Evolutionary conservation across 2,113 vertebrate species (phyloP), one percentile per base, ranked within the genome.

Genomic region (Poeciliopsis prolifica): DNA sequence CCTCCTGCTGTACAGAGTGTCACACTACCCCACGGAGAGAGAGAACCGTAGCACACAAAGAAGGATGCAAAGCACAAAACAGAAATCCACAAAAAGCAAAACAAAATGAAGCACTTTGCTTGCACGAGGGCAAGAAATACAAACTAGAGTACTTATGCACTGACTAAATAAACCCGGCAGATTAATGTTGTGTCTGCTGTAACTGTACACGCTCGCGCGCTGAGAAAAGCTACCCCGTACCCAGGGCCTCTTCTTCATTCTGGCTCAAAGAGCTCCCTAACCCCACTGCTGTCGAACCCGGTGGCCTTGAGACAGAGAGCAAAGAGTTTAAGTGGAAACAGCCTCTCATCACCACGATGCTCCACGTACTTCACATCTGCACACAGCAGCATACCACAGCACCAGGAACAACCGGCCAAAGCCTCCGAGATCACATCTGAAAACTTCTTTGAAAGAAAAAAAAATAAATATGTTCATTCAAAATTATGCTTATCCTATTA

Each of bases 261-360:
- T 81, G 84, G 76, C 78, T 82, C 68, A 79, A 81, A 81, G 68
- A 84, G 81, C 72, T 82, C 76, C 81, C 82, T 81, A 58, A 81
- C 85, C 80, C 85, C 87, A 89, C 90, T 87, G 89, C 87, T 80
- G 73, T 83, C 76, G 77, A 87, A 91, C 88, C 77, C 86, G 65
- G 80, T 88, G 86, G 88, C 90, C 89, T 88, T 88, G 83, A 79
- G 87, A 88, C 88, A 74, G 80, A 88, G 89, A 92, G 86, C 82
- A 79, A 76, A 87, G 81, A 80, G 77, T 88, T 85, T 82, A 89
- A 91, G 80, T 91, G 89, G 90, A 93, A 92, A 89, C 88, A 89
- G 88, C 88, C 87, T 87, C 90, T 92, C 86, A 90, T 90, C 84
- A 86, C 78, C 78, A 80, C 70, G 81, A 66, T 78, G 78, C 84